phyloP scores from a whole-genome alignment of 2,797 vertebrate genomes.

The Philypnodon macrostomus region DNA sequence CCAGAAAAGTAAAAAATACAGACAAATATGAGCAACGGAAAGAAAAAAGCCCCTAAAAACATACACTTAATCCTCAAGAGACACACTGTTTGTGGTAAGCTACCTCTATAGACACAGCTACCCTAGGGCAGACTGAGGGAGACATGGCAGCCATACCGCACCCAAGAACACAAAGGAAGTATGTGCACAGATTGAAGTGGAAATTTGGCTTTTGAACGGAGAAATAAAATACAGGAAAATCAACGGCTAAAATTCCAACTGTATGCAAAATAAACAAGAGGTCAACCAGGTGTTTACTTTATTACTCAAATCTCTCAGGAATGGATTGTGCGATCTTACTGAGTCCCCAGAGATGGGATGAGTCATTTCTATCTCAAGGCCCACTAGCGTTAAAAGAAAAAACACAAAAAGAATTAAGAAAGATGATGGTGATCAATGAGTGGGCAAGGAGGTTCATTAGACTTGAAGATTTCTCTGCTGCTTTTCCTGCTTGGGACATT shows the following conservation, averaged over 20 bases:
- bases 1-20: conserved; percentile 39
- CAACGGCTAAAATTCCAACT: too few species aligned
- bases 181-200: too few species aligned
- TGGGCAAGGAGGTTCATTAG: conserved; percentile 8
- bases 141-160: too few species aligned
- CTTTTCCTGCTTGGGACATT: not conserved
- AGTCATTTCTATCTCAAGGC: conserved; percentile 32
- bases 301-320: conserved; percentile 29
- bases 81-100: too few species aligned
- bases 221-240: too few species aligned
- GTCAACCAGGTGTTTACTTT: conserved; percentile 22
- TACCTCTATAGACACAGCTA: too few species aligned
- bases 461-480: conserved; percentile 11
- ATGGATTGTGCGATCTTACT: conserved; percentile 8
- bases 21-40: conserved; percentile 26
- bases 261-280: conserved; percentile 17
- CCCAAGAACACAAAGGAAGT: too few species aligned
- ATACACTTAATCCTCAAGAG: conserved; percentile 14
- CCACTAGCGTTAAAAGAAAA: conserved; percentile 5
- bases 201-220: too few species aligned
- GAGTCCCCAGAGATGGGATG: conserved; percentile 9
- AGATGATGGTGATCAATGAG: conserved; percentile 16
- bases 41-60: conserved; percentile 18
- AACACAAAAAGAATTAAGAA: not conserved
- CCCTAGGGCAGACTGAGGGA: too few species aligned